Base-by-base conservation (phyloP, 2,888 invertebrate genomes). In the Cosmia trapezina region DNA sequence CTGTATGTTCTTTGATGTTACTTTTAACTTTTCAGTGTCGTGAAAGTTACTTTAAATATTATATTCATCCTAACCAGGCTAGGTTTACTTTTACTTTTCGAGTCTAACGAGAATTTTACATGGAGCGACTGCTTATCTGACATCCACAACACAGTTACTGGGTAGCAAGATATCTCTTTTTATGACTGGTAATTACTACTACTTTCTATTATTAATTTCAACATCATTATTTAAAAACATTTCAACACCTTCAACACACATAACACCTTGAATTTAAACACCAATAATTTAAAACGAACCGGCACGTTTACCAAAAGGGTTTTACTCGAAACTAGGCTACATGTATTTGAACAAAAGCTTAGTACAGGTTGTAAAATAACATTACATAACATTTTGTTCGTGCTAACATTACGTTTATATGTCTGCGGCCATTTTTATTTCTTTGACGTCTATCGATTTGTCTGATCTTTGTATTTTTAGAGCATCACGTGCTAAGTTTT, bases 391-490 rank as follows among this genome's bases (percentile, higher is more conserved):
- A 72, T 78, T 74, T 67, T 53, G 63, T 81, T 78, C 84, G 86
- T 84, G 84, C 53, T 77, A 57, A 76, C 61, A 14, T 54, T 33
- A 43, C 64, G 63, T 81, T 81, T 75, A 51, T n/a, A 54, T 78
- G 45, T 66, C 71, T 78, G 75, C 78, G 73, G 59, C 60, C 64
- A 60, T 81, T 78, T 81, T 81, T 83, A 72, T 77, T 68, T 63
- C 71, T 81, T 73, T 84, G 78, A 77, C 57, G 62, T 66, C 4
- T 64, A 76, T 86, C 72, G 84, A 86, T 81, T 86, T 70, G 62
- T 71, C 61, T 75, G 71, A 0, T 71, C 19, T 41, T 14, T 54
- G 56, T 61, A 56, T 56, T 66, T 78, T 62, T 63, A 14, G 51
- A 8, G 12, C 51, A 57, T 45, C 45, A 71, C 45, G 37, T 71